Conservation (phyloP, 2,888 invertebrate species). For the Parapristionchus giblindavisi region DNA sequence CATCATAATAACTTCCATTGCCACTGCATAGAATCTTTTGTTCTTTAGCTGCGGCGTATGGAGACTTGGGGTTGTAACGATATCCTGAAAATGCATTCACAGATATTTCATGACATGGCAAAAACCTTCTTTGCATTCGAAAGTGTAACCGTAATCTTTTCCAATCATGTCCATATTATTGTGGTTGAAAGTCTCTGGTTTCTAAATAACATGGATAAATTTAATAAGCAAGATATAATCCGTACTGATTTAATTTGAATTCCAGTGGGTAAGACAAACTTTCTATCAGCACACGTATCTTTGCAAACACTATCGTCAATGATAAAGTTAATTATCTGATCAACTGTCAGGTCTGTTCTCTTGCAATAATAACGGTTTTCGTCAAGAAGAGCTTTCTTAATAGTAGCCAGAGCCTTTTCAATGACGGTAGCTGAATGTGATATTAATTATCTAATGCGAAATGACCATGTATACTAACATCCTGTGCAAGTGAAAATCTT, state of each 20-base stretch:
- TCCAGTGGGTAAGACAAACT: conserved; percentile 17
- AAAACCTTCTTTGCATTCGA: conserved; percentile 28
- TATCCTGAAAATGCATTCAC: background rate
- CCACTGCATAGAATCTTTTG: conserved; percentile 14
- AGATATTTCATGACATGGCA: background rate
- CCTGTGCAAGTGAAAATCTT: background rate
- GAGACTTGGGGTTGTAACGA: conserved; percentile 25
- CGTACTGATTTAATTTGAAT: conserved; percentile 10
- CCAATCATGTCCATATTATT: background rate
- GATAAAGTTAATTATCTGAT: background rate
- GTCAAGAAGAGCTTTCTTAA: conserved; percentile 18
- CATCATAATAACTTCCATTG: conserved; percentile 34
- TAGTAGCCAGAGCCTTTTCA: background rate
- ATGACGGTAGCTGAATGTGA: background rate
- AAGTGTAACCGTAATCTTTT: background rate
- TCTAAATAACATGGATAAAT: background rate
- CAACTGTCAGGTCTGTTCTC: conserved; percentile 6
- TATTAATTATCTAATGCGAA: background rate
- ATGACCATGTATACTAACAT: background rate
- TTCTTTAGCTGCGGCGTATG: background rate
- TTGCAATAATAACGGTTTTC: conserved; percentile 21
- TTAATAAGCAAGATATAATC: background rate
- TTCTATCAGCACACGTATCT: conserved; percentile 13
- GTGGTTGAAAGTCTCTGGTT: conserved; percentile 11
- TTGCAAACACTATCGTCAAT: conserved; percentile 13